Conservation (phyloP, 92 coral and sea anemone species). For the Palythoa grandis region DNA sequence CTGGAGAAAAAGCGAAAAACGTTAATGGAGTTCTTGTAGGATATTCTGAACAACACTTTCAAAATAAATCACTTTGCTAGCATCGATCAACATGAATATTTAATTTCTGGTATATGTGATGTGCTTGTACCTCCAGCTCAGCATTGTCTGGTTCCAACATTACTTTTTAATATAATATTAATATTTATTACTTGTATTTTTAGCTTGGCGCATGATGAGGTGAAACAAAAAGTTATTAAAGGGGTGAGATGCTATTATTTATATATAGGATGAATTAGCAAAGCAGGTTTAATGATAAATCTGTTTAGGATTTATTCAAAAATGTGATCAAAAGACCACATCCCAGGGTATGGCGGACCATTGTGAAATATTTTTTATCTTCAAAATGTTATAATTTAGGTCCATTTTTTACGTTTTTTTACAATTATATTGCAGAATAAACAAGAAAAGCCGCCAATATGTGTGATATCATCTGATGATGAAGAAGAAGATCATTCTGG, state of each 20-base stretch:
- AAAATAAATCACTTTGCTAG: too few species aligned
- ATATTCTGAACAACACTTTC: neutral
- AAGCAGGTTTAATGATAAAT: too few species aligned
- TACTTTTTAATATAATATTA: neutral
- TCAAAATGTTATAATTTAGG: neutral
- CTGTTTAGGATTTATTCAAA: neutral
- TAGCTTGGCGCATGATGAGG: neutral
- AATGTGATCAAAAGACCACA: neutral
- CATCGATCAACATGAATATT: too few species aligned
- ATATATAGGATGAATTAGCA: neutral
- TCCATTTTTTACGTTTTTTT: too few species aligned
- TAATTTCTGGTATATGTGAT: neutral
- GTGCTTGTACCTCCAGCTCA: neutral
- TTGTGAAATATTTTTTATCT: neutral
- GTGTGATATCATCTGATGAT: constrained; percentile 25
- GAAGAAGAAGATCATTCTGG: constrained; percentile 3
- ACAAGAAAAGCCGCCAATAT: neutral
- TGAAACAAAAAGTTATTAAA: neutral
- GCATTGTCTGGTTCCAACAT: neutral
- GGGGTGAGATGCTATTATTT: neutral
- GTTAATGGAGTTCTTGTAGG: constrained; percentile 17
- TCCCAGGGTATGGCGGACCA: constrained; percentile 1
- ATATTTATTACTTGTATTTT: neutral
- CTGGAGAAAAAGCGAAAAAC: constrained; percentile 22
- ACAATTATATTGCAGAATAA: neutral